Conservation (phyloP, 2,797 vertebrate genomes). For the Otolemur crassicaudatus region DNA sequence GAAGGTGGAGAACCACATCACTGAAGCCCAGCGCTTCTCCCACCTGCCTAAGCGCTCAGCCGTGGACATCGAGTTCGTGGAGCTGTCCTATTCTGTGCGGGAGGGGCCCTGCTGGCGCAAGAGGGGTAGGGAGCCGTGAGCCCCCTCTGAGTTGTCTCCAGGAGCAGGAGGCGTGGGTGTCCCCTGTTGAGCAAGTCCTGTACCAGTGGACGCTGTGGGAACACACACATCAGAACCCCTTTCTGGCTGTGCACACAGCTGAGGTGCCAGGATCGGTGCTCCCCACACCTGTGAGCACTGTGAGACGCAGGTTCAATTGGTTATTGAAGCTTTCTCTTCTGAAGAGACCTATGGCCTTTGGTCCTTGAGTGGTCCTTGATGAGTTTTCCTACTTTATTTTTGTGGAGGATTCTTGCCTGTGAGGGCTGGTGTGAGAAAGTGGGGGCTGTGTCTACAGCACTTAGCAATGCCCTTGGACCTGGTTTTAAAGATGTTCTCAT, state of each 20-base stretch:
- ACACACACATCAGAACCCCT: neutral
- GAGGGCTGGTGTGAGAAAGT: neutral
- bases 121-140: slow-evolving; percentile 91
- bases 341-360: neutral
- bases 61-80: slow-evolving; percentile 96
- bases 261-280: neutral
- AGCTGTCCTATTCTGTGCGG: slow-evolving; percentile 96
- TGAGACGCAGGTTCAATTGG: neutral
- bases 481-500: slow-evolving; percentile 3
- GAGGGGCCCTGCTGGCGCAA: slow-evolving; percentile 98
- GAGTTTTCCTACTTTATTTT: neutral
- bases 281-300: neutral
- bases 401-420: neutral
- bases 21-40: slow-evolving; percentile 97
- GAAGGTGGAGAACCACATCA: slow-evolving; percentile 99
- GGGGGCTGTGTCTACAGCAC: neutral
- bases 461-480: neutral
- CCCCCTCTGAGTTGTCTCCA: neutral
- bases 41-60: slow-evolving; percentile 97
- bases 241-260: neutral
- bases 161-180: neutral
- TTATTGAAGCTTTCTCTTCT: slow-evolving; percentile 8
- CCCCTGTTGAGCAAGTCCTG: neutral
- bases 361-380: neutral
- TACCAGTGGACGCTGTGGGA: neutral